Evolutionary conservation across 2,113 vertebrate species (phyloP).

Genomic region (Plestiodon gilberti): DNA sequence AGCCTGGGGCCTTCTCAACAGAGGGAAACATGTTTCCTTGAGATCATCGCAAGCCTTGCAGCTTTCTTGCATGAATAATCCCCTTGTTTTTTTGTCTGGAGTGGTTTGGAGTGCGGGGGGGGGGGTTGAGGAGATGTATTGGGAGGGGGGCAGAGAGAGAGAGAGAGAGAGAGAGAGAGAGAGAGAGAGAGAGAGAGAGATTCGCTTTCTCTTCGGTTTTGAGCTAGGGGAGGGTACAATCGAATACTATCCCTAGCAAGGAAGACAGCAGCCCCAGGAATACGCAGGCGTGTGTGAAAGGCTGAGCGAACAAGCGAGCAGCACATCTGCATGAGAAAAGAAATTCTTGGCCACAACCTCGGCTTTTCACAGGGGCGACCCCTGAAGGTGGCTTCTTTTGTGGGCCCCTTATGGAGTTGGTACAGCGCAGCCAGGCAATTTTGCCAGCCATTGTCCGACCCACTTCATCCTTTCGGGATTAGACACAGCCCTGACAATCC

Average conservation of each 20-base stretch:
- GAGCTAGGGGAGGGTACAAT: neutral
- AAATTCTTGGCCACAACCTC: slow-evolving; percentile 35
- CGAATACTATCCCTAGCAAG: neutral
- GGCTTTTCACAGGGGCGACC: slow-evolving; percentile 46
- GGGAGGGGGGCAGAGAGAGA: too few relatives aligned
- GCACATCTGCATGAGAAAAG: slow-evolving; percentile 53
- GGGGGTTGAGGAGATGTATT: neutral
- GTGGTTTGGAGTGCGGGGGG: neutral
- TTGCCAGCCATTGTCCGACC: slow-evolving; percentile 29
- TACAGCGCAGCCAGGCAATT: slow-evolving; percentile 30
- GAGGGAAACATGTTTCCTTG: slow-evolving; percentile 11
- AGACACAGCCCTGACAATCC: slow-evolving; percentile 38
- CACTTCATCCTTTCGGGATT: slow-evolving; percentile 55
- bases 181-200: too few relatives aligned
- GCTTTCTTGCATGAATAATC: slow-evolving; percentile 21
- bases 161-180: too few relatives aligned
- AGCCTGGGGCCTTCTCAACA: neutral
- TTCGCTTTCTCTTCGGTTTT: neutral
- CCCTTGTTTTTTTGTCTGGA: slow-evolving; percentile 21
- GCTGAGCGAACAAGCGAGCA: slow-evolving; percentile 15
- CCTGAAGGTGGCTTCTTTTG: slow-evolving; percentile 51
- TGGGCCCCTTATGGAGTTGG: slow-evolving; percentile 36
- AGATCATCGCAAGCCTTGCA: neutral
- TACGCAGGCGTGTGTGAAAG: neutral
- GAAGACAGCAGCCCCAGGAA: neutral